Conservation (phyloP, 2,113 vertebrate species). For the Thomomys bottae region DNA sequence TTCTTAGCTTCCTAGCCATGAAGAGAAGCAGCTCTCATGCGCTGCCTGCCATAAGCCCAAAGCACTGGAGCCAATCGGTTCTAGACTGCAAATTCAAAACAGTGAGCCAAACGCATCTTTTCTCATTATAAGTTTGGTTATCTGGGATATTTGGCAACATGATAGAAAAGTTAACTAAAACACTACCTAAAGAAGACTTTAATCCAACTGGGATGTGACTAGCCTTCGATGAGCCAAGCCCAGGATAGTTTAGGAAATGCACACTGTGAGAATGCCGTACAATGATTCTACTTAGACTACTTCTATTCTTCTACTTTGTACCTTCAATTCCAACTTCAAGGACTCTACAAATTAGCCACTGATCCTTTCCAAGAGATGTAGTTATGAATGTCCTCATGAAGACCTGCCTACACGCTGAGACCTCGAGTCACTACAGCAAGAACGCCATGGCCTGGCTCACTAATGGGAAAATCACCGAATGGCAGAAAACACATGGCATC, state of each 20-base stretch:
- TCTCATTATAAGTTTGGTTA: background rate
- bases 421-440: background rate
- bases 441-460: background rate
- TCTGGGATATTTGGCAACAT: too few relatives aligned
- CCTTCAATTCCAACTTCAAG: background rate
- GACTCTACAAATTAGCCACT: background rate
- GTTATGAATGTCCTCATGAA: background rate
- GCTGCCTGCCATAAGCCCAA: background rate
- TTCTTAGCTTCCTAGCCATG: background rate
- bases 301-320: background rate
- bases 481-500: background rate
- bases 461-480: background rate
- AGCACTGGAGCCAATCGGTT: background rate
- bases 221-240: background rate
- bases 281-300: background rate
- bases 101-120: background rate
- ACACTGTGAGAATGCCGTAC: background rate
- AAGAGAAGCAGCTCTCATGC: background rate
- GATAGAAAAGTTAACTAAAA: background rate
- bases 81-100: background rate
- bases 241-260: background rate
- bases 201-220: too few relatives aligned
- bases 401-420: background rate
- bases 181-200: background rate
- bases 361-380: background rate